A percentile compares a stretch with the other conserved stretches of the same genome.
Evolutionary conservation across 2,797 vertebrate genomes (phyloP).

Genomic region (Ciconia nigra): DNA sequence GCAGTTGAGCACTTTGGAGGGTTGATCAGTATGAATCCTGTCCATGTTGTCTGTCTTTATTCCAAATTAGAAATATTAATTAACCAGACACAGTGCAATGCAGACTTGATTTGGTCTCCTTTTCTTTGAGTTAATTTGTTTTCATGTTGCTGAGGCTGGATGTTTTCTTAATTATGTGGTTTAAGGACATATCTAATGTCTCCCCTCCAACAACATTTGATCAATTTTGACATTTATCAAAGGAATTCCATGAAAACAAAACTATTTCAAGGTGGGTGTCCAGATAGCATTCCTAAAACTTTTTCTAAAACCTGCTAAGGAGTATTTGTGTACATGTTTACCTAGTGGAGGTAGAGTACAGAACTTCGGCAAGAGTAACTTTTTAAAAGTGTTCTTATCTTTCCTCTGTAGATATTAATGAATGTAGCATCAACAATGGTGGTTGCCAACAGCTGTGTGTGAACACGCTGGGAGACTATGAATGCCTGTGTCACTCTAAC

Average conservation of each 20-base stretch:
- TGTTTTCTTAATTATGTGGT: neutral
- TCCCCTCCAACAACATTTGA: neutral
- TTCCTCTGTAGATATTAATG: slow-evolving; percentile 86
- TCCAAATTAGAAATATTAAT: neutral
- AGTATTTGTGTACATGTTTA: neutral
- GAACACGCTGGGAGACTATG: slow-evolving; percentile 86
- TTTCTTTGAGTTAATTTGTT: neutral
- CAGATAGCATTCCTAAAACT: neutral
- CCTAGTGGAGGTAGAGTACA: neutral
- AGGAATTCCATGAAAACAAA: neutral
- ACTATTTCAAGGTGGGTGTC: neutral
- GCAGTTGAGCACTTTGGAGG: neutral
- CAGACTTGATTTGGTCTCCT: neutral
- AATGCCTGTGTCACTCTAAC: slow-evolving; percentile 88
- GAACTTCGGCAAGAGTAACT: neutral
- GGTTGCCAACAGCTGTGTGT: slow-evolving; percentile 92
- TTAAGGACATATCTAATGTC: neutral
- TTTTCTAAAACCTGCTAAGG: neutral
- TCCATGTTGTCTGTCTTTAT: neutral
- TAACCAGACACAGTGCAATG: neutral
- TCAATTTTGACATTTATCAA: neutral
- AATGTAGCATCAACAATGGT: slow-evolving; percentile 94
- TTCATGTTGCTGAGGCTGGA: neutral
- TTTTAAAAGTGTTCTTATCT: neutral
- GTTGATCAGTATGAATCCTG: neutral